Evolutionary conservation across 2,797 vertebrate species (phyloP), one percentile per base, ranked within the genome.

Genomic region (Microctenopoma stevenorrisi): DNA sequence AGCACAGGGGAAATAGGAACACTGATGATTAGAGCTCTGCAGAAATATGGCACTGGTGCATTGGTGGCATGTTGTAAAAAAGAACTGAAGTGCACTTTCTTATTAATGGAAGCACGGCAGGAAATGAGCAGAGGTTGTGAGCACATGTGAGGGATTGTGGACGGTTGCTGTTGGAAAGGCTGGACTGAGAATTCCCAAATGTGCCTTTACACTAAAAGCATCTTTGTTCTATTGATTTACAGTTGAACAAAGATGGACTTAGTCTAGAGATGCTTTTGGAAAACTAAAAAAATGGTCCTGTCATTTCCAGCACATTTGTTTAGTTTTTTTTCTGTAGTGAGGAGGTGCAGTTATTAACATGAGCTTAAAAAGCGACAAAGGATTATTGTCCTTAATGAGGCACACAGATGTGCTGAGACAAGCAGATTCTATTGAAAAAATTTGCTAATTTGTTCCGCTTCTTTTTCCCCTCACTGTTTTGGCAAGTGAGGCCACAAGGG

Each of bases 11-110:
- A 84, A 90, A 93, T 83, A 69, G 70, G 91, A 91, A 91, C 89
- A 87, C 61, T 62, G 78, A 88, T 93, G 91, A 93, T 92, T 91
- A 87, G 76, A 82, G 73, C 64, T 33, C 72, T 68, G 81, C 88
- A 68, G 72, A 82, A 87, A 89, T 83, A 78, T 33, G 73, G 82
- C 78, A 81, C 74, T 72, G 75, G 73, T 82, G 73, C 52, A 62
- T 48, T 63, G 69, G 70, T 79, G 67, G 76, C 59, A 56, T 70
- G 68, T 79, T 73, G 81, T 79, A 54, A 83, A 79, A 50, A 79
- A 65, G 67, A 81, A 86, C 66, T 81, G 81, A 90, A 90, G 89
- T 91, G 87, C 89, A 90, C 87, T 93, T 93, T 93, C 78, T 84
- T 80, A 86, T 87, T 83, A 88, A 85, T 79, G 84, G 78, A 77